phyloP scores from a whole-genome alignment of 2,888 invertebrate genomes.

The Petrolisthes cinctipes region DNA sequence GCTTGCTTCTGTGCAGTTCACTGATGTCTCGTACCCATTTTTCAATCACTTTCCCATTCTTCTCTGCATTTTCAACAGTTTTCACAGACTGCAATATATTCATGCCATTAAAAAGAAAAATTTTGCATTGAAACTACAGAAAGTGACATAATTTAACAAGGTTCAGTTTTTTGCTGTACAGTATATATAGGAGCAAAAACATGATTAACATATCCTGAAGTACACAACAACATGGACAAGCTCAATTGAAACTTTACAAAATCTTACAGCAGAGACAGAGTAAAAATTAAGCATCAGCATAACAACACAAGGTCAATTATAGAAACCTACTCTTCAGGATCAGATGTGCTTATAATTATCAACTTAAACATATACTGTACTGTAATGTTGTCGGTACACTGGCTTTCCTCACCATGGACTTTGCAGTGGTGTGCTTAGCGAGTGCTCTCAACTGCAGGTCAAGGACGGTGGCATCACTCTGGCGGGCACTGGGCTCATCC shows the following conservation, averaged over 20 bases:
- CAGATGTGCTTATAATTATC: too few species aligned
- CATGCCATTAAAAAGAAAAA: conserved; percentile 65
- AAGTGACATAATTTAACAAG: background rate
- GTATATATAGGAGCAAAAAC: background rate
- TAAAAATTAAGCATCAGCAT: too few species aligned
- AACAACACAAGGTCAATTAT: background rate
- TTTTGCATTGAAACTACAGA: too few species aligned
- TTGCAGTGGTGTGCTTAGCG: conserved; percentile 79
- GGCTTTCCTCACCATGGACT: conserved; percentile 67
- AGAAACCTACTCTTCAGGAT: background rate
- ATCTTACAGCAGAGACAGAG: too few species aligned
- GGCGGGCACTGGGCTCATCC: conserved; percentile 95
- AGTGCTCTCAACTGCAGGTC: conserved; percentile 87
- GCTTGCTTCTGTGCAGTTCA: conserved; percentile 90
- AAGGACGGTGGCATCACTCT: conserved; percentile 94
- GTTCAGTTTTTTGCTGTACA: background rate
- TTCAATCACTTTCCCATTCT: conserved; percentile 89
- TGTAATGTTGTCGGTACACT: too few species aligned
- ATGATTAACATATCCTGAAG: background rate
- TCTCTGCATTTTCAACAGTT: conserved; percentile 85
- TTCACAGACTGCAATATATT: conserved; percentile 76
- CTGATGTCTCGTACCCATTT: conserved; percentile 97
- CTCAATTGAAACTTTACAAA: too few species aligned
- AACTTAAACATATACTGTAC: too few species aligned
- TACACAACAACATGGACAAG: too few species aligned